Percentiles rank a stretch among this genome's conserved stretches.
Conservation (phyloP, 1,140 invertebrate species). For the Pogonomyrmex barbatus region DNA sequence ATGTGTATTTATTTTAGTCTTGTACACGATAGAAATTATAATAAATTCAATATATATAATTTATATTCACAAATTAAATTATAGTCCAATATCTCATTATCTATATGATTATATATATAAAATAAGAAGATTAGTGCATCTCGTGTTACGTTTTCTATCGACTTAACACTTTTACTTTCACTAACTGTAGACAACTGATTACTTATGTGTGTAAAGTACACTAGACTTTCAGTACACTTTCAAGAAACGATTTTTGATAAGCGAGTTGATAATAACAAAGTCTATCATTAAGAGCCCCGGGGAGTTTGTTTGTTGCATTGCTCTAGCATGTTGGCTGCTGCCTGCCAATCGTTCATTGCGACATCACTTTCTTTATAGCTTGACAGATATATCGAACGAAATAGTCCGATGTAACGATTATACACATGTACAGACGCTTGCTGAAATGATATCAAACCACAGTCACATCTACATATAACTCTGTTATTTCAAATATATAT, state of each 20-base stretch:
- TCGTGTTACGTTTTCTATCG: conserved; percentile 56
- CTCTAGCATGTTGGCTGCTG: conserved; percentile 85
- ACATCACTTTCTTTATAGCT: conserved; percentile 75
- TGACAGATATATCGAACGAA: conserved; percentile 71
- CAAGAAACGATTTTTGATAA: conserved; percentile 52
- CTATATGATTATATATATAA: neutral
- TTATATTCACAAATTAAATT: neutral
- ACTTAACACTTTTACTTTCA: conserved; percentile 68
- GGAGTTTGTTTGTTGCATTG: conserved; percentile 82
- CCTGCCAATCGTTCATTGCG: conserved; percentile 81
- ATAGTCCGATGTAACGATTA: conserved; percentile 69
- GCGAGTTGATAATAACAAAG: conserved; percentile 63
- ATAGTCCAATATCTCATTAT: conserved; percentile 43
- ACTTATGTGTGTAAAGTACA: conserved; percentile 65
- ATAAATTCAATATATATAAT: neutral
- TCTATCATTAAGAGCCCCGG: conserved; percentile 72
- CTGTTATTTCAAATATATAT: conserved; percentile 59
- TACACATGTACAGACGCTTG: conserved; percentile 77
- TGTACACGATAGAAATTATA: neutral
- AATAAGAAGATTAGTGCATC: conserved; percentile 47
- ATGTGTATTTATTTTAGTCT: neutral
- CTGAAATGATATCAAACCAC: conserved; percentile 69
- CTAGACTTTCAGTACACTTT: conserved; percentile 51
- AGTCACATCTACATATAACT: conserved; percentile 66
- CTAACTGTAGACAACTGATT: conserved; percentile 72